These are phyloP conservation scores for Leptosomus discolor DNA, from an alignment of 2,113 vertebrate species.

Conservation along the genomic window DNA sequence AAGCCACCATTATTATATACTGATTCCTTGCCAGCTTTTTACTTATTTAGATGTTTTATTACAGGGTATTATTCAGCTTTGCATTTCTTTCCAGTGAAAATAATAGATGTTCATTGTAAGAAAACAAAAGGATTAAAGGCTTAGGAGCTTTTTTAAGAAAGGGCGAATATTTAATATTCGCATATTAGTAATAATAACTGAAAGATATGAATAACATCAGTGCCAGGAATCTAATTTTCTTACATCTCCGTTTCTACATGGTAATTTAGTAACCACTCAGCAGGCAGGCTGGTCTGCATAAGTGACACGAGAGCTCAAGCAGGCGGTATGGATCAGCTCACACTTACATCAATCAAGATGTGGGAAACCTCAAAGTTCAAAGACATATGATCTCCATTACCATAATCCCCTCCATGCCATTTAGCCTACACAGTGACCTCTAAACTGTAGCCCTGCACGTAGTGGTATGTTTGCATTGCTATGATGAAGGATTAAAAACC, in stretches of 20 bases:
- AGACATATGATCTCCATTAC: neutral
- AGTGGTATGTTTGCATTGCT: accelerated
- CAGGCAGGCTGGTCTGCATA: neutral
- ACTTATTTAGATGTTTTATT: neutral
- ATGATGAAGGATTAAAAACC: neutral
- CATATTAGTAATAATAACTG: neutral
- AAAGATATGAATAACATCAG: neutral
- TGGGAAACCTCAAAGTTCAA: neutral
- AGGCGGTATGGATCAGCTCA: neutral
- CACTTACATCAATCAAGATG: neutral
- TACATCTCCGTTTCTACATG: neutral
- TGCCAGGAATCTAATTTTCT: neutral
- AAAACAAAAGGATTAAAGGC: neutral
- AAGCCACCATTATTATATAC: neutral
- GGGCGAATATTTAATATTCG: neutral
- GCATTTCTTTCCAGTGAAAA: neutral
- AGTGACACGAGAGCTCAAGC: neutral
- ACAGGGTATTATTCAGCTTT: neutral
- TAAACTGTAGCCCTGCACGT: neutral
- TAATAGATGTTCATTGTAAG: neutral
- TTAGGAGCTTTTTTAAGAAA: neutral
- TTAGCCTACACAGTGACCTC: neutral
- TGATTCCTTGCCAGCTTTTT: neutral
- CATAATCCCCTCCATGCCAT: neutral
- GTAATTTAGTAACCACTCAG: neutral